phyloP scores from a whole-genome alignment of 2,888 invertebrate genomes.

The Cheilosia soror region DNA sequence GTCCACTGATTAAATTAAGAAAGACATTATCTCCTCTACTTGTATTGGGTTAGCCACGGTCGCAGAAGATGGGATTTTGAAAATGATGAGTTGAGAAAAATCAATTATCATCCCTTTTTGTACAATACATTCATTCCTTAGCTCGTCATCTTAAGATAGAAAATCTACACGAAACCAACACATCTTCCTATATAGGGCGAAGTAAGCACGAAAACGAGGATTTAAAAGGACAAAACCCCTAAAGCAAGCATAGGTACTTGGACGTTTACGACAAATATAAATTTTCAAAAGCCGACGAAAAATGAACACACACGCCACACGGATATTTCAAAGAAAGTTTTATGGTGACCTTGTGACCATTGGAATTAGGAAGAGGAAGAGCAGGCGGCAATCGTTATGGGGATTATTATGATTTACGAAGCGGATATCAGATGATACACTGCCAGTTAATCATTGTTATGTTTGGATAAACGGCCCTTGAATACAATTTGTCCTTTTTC shows the following conservation, averaged over 20 bases:
- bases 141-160: too few species aligned
- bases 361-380: conserved; percentile 25
- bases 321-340: conserved; percentile 7
- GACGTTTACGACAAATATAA: background rate
- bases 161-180: too few species aligned
- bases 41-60: too few species aligned
- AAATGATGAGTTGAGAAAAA: too few species aligned
- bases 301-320: conserved; percentile 29
- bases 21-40: too few species aligned
- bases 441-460: conserved; percentile 35
- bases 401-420: conserved; percentile 51
- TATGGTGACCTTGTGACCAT: conserved; percentile 4
- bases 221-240: background rate
- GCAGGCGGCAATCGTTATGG: conserved; percentile 22
- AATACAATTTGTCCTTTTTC: background rate
- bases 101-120: too few species aligned
- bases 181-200: too few species aligned
- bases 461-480: conserved; percentile 17
- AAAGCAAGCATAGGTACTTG: conserved; percentile 16
- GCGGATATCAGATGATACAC: conserved; percentile 20
- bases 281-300: conserved; percentile 10
- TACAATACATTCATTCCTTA: too few species aligned
- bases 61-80: too few species aligned
- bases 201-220: too few species aligned
- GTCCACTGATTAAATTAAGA: too few species aligned